These are phyloP conservation scores for Dromas ardeola DNA, from an alignment of 2,113 vertebrate species.

Conservation along the genomic window DNA sequence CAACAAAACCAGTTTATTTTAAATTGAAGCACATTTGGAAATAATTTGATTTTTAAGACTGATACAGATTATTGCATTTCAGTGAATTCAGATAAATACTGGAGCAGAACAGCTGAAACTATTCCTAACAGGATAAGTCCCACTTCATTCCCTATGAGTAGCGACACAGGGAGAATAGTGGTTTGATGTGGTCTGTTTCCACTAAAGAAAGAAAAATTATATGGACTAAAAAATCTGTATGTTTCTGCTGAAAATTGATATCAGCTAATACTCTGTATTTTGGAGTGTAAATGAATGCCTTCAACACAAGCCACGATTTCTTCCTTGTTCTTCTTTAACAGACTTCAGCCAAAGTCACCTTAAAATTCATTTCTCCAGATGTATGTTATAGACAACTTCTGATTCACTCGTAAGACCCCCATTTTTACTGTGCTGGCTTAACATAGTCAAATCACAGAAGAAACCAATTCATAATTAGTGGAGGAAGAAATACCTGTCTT, in stretches of 20 bases:
- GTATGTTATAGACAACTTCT: background rate
- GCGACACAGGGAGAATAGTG: rapidly evolving
- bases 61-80: background rate
- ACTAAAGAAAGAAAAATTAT: background rate
- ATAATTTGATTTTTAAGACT: background rate
- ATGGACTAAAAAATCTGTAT: background rate
- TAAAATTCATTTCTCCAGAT: background rate
- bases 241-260: background rate
- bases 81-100: background rate
- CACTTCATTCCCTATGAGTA: background rate
- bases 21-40: background rate
- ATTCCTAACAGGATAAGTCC: background rate
- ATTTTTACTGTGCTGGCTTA: background rate
- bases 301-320: background rate
- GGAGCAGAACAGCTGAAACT: background rate
- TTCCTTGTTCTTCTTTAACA: background rate
- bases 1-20: background rate
- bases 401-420: background rate
- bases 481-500: background rate
- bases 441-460: background rate
- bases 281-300: background rate
- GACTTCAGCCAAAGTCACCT: background rate
- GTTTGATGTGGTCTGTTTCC: background rate
- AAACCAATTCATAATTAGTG: background rate
- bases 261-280: background rate